Percentiles rank a stretch among this genome's conserved stretches.
Conservation (phyloP, 2,113 vertebrate species). For the Penelope pileata region DNA sequence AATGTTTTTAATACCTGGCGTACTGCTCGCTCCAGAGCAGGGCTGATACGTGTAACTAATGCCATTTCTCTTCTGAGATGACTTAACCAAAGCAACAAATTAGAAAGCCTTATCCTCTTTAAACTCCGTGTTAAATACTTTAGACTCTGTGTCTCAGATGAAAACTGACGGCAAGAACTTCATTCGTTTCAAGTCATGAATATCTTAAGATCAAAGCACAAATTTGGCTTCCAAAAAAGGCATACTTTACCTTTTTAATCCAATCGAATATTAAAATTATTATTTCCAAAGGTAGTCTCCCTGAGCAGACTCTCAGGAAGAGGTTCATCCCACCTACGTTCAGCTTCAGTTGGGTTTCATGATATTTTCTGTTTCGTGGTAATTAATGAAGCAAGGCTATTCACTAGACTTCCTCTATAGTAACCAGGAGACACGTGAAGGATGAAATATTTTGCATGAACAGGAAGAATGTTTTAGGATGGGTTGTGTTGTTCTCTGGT, state of each 20-base stretch:
- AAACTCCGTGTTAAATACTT: too few relatives aligned
- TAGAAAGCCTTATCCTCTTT: background rate
- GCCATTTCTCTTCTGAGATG: background rate
- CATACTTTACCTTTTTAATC: conserved; percentile 10
- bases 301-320: background rate
- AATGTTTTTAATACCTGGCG: background rate
- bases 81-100: background rate
- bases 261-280: background rate
- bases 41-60: background rate
- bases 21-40: background rate
- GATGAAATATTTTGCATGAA: background rate
- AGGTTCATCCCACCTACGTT: background rate
- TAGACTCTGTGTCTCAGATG: conserved; percentile 5
- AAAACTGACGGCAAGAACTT: conserved; percentile 6
- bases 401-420: background rate
- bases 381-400: background rate
- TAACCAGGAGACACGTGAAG: background rate
- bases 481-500: background rate
- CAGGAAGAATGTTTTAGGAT: background rate
- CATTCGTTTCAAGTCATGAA: background rate
- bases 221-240: conserved; percentile 40
- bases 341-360: background rate
- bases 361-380: background rate
- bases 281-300: background rate
- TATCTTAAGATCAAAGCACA: conserved; percentile 36